These are phyloP conservation scores for Beris chalybata DNA, from an alignment of 2,888 invertebrate genomes.

Conservation along the genomic window DNA sequence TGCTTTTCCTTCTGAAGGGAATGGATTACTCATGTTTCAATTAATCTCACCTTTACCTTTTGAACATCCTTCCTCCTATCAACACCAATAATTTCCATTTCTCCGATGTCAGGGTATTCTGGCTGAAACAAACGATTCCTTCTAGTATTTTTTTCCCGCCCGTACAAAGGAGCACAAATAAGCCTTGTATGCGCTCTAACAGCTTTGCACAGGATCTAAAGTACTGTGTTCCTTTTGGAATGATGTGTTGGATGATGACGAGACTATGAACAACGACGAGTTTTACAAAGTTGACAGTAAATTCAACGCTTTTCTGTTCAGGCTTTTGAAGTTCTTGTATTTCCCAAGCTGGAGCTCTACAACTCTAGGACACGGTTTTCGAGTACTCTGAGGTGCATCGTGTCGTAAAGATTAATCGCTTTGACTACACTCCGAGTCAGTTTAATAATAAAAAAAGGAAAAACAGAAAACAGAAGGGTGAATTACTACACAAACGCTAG, in stretches of 20 bases:
- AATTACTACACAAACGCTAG: conserved; percentile 24
- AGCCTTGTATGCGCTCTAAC: conserved; percentile 31
- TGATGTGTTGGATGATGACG: conserved; percentile 9
- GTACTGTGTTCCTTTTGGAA: conserved; percentile 20
- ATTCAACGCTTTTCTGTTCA: conserved; percentile 24
- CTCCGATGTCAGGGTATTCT: conserved; percentile 29
- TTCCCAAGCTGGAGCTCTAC: neutral
- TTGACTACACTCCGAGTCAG: conserved; percentile 22
- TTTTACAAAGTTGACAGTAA: conserved; percentile 23
- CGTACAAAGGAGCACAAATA: conserved; percentile 24
- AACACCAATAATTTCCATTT: conserved; percentile 27
- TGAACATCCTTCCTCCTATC: too few relatives aligned
- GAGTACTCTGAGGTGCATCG: conserved; percentile 21
- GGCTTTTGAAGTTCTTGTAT: conserved; percentile 23
- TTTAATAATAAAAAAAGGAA: neutral
- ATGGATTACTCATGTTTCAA: too few relatives aligned
- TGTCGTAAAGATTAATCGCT: conserved; percentile 32
- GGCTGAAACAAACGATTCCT: conserved; percentile 16
- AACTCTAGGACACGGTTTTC: conserved; percentile 6
- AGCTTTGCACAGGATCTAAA: conserved; percentile 26
- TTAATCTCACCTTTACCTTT: too few relatives aligned
- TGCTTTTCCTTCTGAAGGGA: too few relatives aligned
- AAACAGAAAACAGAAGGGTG: conserved; percentile 21
- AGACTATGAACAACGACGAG: conserved; percentile 18
- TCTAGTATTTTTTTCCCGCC: neutral